Percentiles rank a stretch among this genome's conserved stretches.
These are phyloP conservation scores for Drosophila miranda DNA, from an alignment of 1,140 invertebrate genomes.

Conservation along the genomic window DNA sequence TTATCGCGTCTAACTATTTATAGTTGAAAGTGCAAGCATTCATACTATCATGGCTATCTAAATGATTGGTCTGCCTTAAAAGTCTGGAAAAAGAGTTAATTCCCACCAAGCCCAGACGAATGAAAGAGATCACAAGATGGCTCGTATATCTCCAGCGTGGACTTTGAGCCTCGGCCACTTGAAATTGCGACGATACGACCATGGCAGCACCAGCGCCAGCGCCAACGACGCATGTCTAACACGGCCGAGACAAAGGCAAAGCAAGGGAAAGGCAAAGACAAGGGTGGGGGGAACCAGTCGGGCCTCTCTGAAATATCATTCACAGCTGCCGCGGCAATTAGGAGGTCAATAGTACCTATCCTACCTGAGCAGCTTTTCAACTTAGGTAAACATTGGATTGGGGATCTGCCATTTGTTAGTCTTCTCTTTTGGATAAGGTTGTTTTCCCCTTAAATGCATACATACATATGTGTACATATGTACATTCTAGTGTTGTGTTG, in stretches of 20 bases:
- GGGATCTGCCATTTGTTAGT: no score
- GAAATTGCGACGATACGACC: conserved; percentile 28
- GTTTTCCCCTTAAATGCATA: no score
- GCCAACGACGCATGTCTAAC: conserved; percentile 44
- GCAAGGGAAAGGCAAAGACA: conserved; percentile 12
- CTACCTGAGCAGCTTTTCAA: no score
- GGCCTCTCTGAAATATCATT: conserved; percentile 35
- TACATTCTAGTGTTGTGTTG: no score
- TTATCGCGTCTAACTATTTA: conserved; percentile 34
- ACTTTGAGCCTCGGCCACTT: conserved; percentile 45
- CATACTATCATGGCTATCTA: no score
- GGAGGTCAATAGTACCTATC: background rate
- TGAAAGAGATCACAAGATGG: background rate
- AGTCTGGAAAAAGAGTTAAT: background rate
- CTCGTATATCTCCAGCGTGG: conserved; percentile 28
- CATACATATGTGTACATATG: no score
- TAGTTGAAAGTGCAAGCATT: conserved; percentile 49
- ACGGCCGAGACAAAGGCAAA: conserved; percentile 34
- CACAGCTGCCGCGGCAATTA: conserved; percentile 30
- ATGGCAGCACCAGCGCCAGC: conserved; percentile 19
- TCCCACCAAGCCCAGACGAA: background rate
- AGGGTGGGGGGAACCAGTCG: conserved; percentile 32
- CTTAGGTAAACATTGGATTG: no score
- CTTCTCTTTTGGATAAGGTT: no score
- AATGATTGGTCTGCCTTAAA: no score